Evolutionary conservation across 2,113 vertebrate genomes (phyloP).

Genomic region (Carlito syrichta): DNA sequence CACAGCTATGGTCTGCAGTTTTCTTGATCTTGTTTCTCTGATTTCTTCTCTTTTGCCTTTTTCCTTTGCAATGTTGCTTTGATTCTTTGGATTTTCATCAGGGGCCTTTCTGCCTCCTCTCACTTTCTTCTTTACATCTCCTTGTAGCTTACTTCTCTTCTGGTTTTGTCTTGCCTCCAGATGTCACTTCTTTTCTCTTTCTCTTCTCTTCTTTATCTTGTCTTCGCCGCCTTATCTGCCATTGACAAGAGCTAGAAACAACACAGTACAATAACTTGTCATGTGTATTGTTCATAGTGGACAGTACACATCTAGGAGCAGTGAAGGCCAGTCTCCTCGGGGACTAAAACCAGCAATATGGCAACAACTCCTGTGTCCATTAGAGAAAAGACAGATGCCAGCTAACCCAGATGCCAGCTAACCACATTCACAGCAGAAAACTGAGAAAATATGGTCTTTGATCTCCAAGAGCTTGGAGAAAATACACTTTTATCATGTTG

Average conservation of each 20-base stretch:
- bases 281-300: background rate
- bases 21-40: background rate
- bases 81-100: background rate
- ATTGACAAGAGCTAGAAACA: background rate
- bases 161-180: background rate
- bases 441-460: constrained; percentile 26
- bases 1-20: background rate
- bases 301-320: background rate
- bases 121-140: background rate
- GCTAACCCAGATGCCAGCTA: background rate
- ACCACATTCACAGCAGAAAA: background rate
- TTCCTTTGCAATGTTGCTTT: background rate
- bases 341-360: background rate
- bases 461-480: constrained; percentile 28
- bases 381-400: background rate
- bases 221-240: background rate
- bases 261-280: background rate
- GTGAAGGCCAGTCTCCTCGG: background rate
- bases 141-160: background rate
- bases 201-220: background rate
- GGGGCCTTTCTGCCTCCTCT: background rate
- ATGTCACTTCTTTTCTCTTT: background rate
- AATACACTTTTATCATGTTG: constrained; percentile 28
- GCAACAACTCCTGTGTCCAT: background rate
- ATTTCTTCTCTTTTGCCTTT: background rate